Base-by-base conservation (phyloP, 1,140 invertebrate species). In the Penaeus indicus region DNA sequence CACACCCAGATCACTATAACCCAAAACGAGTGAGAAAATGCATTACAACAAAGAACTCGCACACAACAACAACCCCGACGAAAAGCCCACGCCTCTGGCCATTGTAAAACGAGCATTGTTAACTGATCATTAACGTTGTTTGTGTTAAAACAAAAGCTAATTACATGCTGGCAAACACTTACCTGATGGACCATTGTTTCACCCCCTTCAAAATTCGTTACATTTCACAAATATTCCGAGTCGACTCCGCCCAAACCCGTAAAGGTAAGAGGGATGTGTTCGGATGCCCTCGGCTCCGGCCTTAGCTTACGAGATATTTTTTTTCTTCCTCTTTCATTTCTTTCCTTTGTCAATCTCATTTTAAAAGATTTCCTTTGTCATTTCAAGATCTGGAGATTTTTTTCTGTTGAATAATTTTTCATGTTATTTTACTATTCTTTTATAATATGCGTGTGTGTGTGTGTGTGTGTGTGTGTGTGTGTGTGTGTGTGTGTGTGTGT, bases 51-150 rank as follows among this genome's bases (percentile, higher is more conserved):
- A 54, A 54, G 54, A 2, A 54, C 54, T 54, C 54, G 54, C 54
- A 13, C 54, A 54, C 54, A 54, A 54, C 54, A 54, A 54, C 54
- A 54, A 54, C 5, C 16, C 54, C 54, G 54, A 11, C 54, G 54
- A 54, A 54, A 54, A 54, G 16, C 11, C 11, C 54, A 54, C 54
- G 54, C 54, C 54, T 54, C 54, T 54, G 62, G 80, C 27, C 19
- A 63, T 75, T 77, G 84, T 75, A 69, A 85, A 64, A 64, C 60
- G 19, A 62, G 19, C 75, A 38, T 86, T 79, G 84, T 86, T 86
- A 86, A 79, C 84, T 63, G 84, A 86, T 86, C 84, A 86, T 79
- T 78, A 77, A 63, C 67, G 84, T 86, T 86, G 84, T 86, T 86
- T 86, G 84, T 86, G 84, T 86, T 75, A 75, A 63, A 77, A 77